phyloP scores from a whole-genome alignment of 2,888 invertebrate species.

The Sylvicola cinctus region DNA sequence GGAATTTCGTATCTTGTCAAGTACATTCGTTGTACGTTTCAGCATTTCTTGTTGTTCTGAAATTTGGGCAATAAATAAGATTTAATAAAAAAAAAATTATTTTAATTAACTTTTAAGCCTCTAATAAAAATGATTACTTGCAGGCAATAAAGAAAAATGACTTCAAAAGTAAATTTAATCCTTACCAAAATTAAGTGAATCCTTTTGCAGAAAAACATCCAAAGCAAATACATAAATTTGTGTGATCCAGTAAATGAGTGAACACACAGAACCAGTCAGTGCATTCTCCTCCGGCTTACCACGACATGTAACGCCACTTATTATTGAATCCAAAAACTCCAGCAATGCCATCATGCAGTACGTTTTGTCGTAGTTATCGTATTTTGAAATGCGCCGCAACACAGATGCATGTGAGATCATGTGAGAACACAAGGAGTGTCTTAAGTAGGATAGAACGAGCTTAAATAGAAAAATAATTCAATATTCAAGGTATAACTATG shows the following conservation, averaged over 20 bases:
- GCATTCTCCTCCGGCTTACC: conserved; percentile 77
- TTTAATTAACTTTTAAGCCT: too few species aligned
- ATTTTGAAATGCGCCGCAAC: conserved; percentile 68
- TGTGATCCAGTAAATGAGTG: conserved; percentile 61
- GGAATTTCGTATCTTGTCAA: conserved; percentile 45
- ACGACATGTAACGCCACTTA: conserved; percentile 33
- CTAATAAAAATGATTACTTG: not conserved
- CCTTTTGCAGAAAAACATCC: conserved; percentile 17
- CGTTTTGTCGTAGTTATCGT: conserved; percentile 68
- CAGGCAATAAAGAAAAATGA: not conserved
- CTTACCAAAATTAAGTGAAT: conserved; percentile 11
- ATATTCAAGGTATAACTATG: not conserved
- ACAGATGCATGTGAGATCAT: conserved; percentile 82
- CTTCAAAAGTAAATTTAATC: not conserved
- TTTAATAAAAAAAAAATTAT: not conserved
- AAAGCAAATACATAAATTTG: conserved; percentile 37
- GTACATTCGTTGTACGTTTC: conserved; percentile 44
- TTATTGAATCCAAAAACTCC: conserved; percentile 58
- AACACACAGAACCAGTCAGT: conserved; percentile 62
- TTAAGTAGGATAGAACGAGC: conserved; percentile 75
- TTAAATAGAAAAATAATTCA: conserved; percentile 19
- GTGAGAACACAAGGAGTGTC: conserved; percentile 78
- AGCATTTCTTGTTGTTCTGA: conserved; percentile 33
- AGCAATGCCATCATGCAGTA: conserved; percentile 73
- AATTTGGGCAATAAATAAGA: not conserved